Percentiles rank a stretch among this genome's conserved stretches.
phyloP scores from a whole-genome alignment of 2,113 vertebrate species.

The Oreochromis spilurus region DNA sequence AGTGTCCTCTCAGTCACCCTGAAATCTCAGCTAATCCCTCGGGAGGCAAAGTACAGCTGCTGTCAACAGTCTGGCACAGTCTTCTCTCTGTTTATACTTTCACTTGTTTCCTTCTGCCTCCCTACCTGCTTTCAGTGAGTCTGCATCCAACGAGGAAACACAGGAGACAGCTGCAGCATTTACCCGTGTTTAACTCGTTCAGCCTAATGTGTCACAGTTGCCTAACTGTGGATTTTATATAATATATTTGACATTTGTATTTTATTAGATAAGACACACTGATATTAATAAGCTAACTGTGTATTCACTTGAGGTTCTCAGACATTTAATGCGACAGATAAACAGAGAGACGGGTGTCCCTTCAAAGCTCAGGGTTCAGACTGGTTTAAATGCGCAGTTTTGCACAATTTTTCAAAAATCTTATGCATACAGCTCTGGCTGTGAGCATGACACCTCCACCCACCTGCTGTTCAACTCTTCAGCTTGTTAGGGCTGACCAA shows the following conservation, averaged over 20 bases:
- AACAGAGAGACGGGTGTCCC: background rate
- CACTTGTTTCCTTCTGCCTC: background rate
- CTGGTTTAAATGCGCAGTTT: background rate
- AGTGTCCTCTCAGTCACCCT: conserved; percentile 33
- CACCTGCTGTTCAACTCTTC: background rate
- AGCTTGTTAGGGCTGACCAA: background rate
- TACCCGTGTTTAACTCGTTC: background rate
- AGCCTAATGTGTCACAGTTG: background rate
- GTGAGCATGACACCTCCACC: background rate
- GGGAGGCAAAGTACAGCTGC: background rate
- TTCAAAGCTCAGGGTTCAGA: background rate
- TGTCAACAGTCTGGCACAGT: background rate
- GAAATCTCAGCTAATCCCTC: conserved; percentile 25
- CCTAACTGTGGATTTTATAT: background rate
- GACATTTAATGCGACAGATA: background rate
- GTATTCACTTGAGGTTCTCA: background rate
- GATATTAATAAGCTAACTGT: background rate
- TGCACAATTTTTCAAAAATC: background rate
- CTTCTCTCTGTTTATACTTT: background rate
- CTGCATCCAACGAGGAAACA: background rate
- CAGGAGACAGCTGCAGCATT: background rate
- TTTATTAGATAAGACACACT: background rate
- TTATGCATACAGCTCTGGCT: background rate
- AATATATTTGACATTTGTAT: background rate
- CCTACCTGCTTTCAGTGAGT: background rate